phyloP scores from a whole-genome alignment of 30 jellyfish, hydroid and myxozoan species.

The Aurelia sp. region DNA sequence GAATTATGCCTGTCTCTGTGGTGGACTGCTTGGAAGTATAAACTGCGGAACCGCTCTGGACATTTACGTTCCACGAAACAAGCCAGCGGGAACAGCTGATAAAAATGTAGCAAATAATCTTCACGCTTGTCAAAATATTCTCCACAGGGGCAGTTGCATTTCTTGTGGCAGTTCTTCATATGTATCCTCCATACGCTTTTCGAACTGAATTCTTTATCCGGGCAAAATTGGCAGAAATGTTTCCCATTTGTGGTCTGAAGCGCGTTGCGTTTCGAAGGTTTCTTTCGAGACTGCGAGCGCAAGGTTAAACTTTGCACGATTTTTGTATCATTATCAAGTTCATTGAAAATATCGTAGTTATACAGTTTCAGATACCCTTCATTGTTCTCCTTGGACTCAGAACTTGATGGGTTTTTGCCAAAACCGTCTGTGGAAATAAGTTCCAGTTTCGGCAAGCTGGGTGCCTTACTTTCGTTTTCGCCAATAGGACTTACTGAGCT shows the following conservation, averaged over 20 bases:
- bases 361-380: not conserved
- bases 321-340: not conserved
- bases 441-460: not conserved
- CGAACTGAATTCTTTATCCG: conserved; percentile 37
- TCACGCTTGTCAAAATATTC: conserved; percentile 69
- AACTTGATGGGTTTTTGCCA: not conserved
- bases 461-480: not conserved
- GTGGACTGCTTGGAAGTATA: conserved; percentile 84
- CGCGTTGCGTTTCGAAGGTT: not conserved
- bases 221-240: conserved; percentile 72
- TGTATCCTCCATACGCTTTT: conserved; percentile 67
- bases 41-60: conserved; percentile 92
- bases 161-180: conserved; percentile 74
- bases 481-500: not conserved
- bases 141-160: conserved; percentile 88
- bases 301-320: too few species aligned
- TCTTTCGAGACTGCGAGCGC: too few species aligned
- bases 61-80: conserved; percentile 89
- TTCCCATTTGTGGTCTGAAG: conserved; percentile 1
- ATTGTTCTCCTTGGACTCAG: not conserved
- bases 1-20: conserved; percentile 74
- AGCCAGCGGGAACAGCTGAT: conserved; percentile 73
- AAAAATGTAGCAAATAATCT: conserved; percentile 81
- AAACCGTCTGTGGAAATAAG: not conserved
- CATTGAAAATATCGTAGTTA: conserved; percentile 16